Conservation (phyloP, 2,113 vertebrate genomes). For the Notechis scutatus region DNA sequence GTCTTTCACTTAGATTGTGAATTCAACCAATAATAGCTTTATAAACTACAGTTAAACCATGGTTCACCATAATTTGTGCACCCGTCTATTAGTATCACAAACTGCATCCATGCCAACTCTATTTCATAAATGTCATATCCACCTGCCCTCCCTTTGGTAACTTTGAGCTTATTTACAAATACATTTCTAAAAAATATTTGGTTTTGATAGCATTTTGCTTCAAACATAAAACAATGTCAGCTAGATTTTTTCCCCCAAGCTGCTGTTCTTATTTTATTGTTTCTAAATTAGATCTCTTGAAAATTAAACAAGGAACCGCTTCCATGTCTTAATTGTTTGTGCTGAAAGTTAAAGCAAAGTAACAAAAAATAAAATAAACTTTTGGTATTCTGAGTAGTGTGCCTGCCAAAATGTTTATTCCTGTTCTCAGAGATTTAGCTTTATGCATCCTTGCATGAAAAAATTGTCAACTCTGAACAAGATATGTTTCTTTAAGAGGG, state of each 20-base stretch:
- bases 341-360: background rate
- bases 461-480: background rate
- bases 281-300: background rate
- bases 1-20: background rate
- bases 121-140: background rate
- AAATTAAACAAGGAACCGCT: background rate
- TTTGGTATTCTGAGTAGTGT: background rate
- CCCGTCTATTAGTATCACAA: background rate
- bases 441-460: background rate
- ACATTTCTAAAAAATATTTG: background rate
- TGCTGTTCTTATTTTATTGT: background rate
- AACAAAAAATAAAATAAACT: background rate
- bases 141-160: background rate
- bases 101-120: background rate
- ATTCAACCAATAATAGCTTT: background rate
- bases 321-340: background rate
- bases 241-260: background rate
- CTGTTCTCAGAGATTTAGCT: background rate
- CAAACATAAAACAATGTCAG: background rate
- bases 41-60: background rate
- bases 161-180: background rate
- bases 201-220: background rate
- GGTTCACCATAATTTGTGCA: background rate
- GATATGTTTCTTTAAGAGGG: conserved; percentile 18
- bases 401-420: background rate